Evolutionary conservation across 1,140 invertebrate genomes (phyloP).

Genomic region (Onthophagus taurus): DNA sequence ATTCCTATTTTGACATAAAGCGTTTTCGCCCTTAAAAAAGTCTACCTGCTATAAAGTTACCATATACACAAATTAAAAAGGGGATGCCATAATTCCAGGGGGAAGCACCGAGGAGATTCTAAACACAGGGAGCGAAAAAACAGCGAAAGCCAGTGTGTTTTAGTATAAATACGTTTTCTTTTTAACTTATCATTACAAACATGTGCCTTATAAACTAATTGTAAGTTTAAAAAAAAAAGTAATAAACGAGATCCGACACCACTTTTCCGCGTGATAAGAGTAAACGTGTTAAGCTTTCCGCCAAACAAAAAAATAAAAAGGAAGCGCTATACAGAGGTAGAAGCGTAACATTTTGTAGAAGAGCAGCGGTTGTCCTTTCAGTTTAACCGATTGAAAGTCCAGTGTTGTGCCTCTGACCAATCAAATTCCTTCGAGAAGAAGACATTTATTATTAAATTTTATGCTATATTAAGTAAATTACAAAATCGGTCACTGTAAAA

Average conservation of each 20-base stretch:
- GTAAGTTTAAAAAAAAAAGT: conserved; percentile 2
- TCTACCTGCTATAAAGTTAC: too few species aligned
- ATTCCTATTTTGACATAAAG: too few species aligned
- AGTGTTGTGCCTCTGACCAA: conserved; percentile 23
- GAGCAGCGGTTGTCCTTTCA: conserved; percentile 18
- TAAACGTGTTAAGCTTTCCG: neutral
- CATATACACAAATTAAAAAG: too few species aligned
- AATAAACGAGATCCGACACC: conserved; percentile 11
- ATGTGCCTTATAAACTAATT: conserved; percentile 5
- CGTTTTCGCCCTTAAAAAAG: too few species aligned
- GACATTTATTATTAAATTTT: too few species aligned
- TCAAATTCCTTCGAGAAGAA: conserved; percentile 26
- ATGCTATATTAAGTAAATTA: neutral
- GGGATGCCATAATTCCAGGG: too few species aligned
- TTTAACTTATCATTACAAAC: conserved; percentile 5
- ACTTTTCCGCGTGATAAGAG: neutral
- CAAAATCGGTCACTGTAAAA: conserved; percentile 11
- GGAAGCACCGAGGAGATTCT: too few species aligned
- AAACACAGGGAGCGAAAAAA: too few species aligned
- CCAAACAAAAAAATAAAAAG: conserved; percentile 3
- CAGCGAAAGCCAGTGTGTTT: conserved; percentile 4
- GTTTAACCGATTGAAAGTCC: conserved; percentile 22
- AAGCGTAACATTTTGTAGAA: conserved; percentile 13
- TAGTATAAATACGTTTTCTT: conserved; percentile 8
- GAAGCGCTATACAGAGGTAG: conserved; percentile 10